Base-by-base conservation (phyloP, 2,888 invertebrate genomes). In the Scrobipalpa atriplicella region DNA sequence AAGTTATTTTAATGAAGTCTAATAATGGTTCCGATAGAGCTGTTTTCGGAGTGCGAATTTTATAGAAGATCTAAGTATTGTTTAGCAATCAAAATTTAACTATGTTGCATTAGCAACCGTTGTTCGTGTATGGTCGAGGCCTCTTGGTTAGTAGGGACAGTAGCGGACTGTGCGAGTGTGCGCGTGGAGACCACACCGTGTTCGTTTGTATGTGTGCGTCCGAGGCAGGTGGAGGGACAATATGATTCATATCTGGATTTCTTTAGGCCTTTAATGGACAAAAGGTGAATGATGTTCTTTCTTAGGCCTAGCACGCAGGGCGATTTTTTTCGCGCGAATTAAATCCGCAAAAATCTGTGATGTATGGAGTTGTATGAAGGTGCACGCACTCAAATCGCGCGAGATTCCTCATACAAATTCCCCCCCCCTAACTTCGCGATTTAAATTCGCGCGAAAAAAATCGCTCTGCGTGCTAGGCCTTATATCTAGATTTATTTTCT, bases 161-260 rank as follows among this genome's bases (percentile, higher is more conserved):
- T 87, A 90, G 91, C 91, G 84, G 83, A 84, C 79, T 85, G 89
- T 90, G 91, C 90, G 85, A 86, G 86, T 89, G 90, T 87, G 88
- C 84, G 88, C 90, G 90, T 87, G 89, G 85, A 87, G 84, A 86
- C 89, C 90, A 90, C 90, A 90, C 89, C 86, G 90, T 90, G 89
- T 87, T 81, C 71, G 71, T 76, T 75, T 73, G 71, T 70, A n/a
- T 63, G 63, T 63, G 63, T 52, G 62, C 38, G 58, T 36, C 36
- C 16, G 29, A 58, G 58, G 13, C 58, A 58, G 58, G 7, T 58
- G 58, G 58, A 58, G n/a, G 58, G 36, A 58, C 36, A 18, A 29
- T 29, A n/a, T 7, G 0, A 19, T 11, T 29, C 21, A 6, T 6
- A 21, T 56, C 0, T 29, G 9, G 29, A 56, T 9, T 21, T 21